Base-by-base conservation (phyloP, 2,113 vertebrate species). In the Odocoileus virginianus region DNA sequence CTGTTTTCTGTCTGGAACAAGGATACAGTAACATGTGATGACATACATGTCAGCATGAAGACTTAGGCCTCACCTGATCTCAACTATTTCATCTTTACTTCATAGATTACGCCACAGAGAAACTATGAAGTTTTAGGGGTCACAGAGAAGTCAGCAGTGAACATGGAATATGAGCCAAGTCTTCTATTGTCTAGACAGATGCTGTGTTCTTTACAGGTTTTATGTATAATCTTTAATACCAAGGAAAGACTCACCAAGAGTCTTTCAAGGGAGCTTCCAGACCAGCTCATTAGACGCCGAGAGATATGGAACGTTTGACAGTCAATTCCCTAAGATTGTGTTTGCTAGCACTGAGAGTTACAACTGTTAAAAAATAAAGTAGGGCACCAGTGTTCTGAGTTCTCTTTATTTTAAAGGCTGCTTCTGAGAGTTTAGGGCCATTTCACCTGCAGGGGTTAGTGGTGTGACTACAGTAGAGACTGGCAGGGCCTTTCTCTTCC, bases 151-250 rank as follows among this genome's bases (percentile, higher is more conserved):
- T 95, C 76, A 94, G n/a, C 30, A 33, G 3, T 30, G 85, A 61
- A 36, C 14, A 45, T 86, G 79, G 43, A 81, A 6, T 71, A 21
- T 3, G 14, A 60, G 15, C 43, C 71, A 52, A 43, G 21, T 78
- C 33, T 60, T 47, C 57, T 36, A 3, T n/a, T 6, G 0, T 93
- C 54, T 57, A 94, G 87, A 84, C 36, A 76, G 61, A 55, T 88
- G n/a, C 45, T 78, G 11, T 93, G 21, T 95, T 92, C 87, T 9
- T 78, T 95, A 67, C 28, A 28, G 60, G 40, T 89, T 87, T 93
- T 94, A 83, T 87, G 87, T 87, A 50, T 97, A 79, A 85, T 94
- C 58, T 92, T 86, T 90, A 93, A 81, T 87, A 94, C 45, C 12
- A 74, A 92, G 33, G n/a, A 96, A 45, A 74, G 11, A 92, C 93